phyloP scores from a whole-genome alignment of 2,797 vertebrate genomes.

The Thalassophryne amazonica region DNA sequence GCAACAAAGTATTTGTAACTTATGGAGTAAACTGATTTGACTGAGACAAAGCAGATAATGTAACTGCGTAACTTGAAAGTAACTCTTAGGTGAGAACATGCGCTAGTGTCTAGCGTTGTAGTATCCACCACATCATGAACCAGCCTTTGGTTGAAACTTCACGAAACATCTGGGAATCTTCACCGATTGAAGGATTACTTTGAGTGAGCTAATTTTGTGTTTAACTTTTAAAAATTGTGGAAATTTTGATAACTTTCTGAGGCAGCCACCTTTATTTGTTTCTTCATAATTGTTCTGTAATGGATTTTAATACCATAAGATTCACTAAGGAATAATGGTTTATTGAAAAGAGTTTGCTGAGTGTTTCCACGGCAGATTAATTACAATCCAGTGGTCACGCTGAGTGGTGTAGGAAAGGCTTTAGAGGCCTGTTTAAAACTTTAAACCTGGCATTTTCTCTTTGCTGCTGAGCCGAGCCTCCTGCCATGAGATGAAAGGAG shows the following conservation, averaged over 20 bases:
- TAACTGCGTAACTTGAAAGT: no score
- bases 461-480: slow-evolving; percentile 8
- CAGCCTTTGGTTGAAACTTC: no score
- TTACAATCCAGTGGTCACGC: not conserved
- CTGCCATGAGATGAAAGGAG: slow-evolving; percentile 5
- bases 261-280: not conserved
- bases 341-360: not conserved
- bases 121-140: no score
- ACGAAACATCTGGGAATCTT: no score
- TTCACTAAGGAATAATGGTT: not conserved
- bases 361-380: not conserved
- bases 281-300: not conserved
- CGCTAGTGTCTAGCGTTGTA: no score
- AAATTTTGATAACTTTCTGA: not conserved
- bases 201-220: no score
- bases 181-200: no score
- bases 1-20: no score
- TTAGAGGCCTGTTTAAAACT: slow-evolving; percentile 25
- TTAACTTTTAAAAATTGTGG: no score
- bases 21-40: no score
- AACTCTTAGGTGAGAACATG: no score
- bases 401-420: slow-evolving; percentile 8
- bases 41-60: no score
- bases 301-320: not conserved
- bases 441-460: slow-evolving; percentile 20